Evolutionary conservation across 1,140 invertebrate species (phyloP).

Genomic region (Antheraea pernyi): DNA sequence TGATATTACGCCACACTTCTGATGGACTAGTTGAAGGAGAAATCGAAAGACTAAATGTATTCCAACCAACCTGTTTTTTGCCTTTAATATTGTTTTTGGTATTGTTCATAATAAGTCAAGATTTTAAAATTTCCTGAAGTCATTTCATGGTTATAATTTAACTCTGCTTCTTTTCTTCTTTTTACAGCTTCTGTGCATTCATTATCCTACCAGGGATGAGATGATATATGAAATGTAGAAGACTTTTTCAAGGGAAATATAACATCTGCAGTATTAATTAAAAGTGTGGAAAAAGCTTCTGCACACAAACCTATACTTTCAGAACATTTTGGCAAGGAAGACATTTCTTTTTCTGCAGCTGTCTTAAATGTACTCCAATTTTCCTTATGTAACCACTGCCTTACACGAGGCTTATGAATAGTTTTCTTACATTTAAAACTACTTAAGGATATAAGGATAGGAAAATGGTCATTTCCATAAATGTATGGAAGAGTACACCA

Average conservation of each 20-base stretch:
- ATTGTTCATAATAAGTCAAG: neutral
- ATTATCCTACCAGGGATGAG: constrained; percentile 28
- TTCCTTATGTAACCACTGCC: too few species aligned
- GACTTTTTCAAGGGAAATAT: neutral
- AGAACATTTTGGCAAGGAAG: neutral
- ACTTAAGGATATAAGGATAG: neutral
- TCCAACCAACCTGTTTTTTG: constrained; percentile 9
- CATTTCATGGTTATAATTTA: neutral
- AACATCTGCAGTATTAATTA: too few species aligned
- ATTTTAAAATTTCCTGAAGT: constrained; percentile 1
- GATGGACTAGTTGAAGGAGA: neutral
- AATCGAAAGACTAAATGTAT: constrained; percentile 2
- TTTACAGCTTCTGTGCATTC: constrained; percentile 24
- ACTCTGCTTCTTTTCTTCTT: constrained; percentile 23
- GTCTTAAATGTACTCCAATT: too few species aligned
- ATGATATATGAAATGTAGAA: neutral
- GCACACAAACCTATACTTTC: too few species aligned
- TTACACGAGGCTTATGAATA: too few species aligned
- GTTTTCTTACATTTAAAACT: too few species aligned
- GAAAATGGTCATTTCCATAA: constrained; percentile 12
- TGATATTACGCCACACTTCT: constrained; percentile 6
- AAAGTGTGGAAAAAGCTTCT: too few species aligned
- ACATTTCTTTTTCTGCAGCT: neutral
- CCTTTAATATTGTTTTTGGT: neutral
- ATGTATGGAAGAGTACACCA: neutral